These are phyloP conservation scores for Esperia sulphurella DNA, from an alignment of 2,888 invertebrate genomes.

Conservation along the genomic window DNA sequence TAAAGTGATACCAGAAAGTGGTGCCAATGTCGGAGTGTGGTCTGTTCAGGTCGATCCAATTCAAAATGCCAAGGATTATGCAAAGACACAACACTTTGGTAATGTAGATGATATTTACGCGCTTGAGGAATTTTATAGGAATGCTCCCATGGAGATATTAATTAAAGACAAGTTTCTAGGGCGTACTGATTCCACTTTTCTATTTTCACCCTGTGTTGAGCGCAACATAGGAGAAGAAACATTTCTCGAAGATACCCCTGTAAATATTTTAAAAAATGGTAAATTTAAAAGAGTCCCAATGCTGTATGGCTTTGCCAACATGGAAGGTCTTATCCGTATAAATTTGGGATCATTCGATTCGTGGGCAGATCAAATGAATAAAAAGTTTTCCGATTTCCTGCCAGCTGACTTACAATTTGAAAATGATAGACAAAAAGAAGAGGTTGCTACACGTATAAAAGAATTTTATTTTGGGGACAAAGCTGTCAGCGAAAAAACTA, in stretches of 20 bases:
- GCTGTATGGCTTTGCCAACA: constrained; percentile 41
- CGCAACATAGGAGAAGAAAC: constrained; percentile 18
- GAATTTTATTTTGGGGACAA: constrained; percentile 34
- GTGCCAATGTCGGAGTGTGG: constrained; percentile 30
- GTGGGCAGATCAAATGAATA: constrained; percentile 40
- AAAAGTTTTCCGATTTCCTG: constrained; percentile 46
- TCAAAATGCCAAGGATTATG: constrained; percentile 31
- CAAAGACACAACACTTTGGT: constrained; percentile 24
- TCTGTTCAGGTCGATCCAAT: constrained; percentile 35
- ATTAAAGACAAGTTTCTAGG: constrained; percentile 18
- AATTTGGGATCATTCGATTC: constrained; percentile 27
- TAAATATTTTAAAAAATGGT: constrained; percentile 31
- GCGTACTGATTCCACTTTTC: constrained; percentile 21
- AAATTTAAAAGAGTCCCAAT: constrained; percentile 35
- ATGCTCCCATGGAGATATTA: constrained; percentile 26
- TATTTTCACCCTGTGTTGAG: constrained; percentile 18
- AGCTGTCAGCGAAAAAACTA: constrained; percentile 19
- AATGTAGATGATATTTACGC: constrained; percentile 31
- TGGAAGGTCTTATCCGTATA: constrained; percentile 41
- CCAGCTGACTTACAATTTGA: constrained; percentile 40
- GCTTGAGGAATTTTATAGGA: constrained; percentile 42
- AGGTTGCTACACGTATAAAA: constrained; percentile 29
- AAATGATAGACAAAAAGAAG: constrained; percentile 25
- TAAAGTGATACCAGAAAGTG: constrained; percentile 44
- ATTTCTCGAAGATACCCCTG: constrained; percentile 36